Conservation (phyloP, 2,888 invertebrate genomes). For the Cephus pygmeus region DNA sequence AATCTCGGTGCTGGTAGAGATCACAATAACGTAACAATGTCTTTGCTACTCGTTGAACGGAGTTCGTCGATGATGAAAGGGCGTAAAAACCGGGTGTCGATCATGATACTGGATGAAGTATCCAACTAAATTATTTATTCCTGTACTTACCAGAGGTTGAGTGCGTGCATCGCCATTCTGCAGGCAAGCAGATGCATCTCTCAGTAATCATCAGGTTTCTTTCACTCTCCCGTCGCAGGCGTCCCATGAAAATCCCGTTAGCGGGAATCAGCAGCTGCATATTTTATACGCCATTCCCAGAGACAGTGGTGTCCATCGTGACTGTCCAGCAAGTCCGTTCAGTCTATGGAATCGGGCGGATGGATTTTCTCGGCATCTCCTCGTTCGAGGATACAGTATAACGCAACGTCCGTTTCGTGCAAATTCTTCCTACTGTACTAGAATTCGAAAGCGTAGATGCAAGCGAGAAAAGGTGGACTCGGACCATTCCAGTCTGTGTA, state of each 20-base stretch:
- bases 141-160: slow-evolving; percentile 23
- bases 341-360: neutral
- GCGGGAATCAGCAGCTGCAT: slow-evolving; percentile 53
- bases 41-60: no score
- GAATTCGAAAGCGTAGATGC: no score
- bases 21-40: no score
- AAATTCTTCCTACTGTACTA: no score
- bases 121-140: slow-evolving; percentile 44
- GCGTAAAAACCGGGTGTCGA: no score
- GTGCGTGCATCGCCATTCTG: slow-evolving; percentile 27
- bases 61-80: no score
- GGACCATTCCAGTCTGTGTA: slow-evolving; percentile 32
- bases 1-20: no score
- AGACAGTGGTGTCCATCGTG: slow-evolving; percentile 4
- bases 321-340: neutral
- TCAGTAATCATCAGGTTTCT: slow-evolving; percentile 50
- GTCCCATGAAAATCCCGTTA: slow-evolving; percentile 50
- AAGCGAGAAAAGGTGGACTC: no score
- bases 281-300: slow-evolving; percentile 45
- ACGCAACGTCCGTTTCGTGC: no score
- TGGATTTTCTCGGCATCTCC: no score
- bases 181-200: slow-evolving; percentile 6
- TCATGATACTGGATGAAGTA: neutral
- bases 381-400: no score
- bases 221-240: slow-evolving; percentile 34